Base-by-base conservation (phyloP, 2,888 invertebrate species). In the Andrena praecox region DNA sequence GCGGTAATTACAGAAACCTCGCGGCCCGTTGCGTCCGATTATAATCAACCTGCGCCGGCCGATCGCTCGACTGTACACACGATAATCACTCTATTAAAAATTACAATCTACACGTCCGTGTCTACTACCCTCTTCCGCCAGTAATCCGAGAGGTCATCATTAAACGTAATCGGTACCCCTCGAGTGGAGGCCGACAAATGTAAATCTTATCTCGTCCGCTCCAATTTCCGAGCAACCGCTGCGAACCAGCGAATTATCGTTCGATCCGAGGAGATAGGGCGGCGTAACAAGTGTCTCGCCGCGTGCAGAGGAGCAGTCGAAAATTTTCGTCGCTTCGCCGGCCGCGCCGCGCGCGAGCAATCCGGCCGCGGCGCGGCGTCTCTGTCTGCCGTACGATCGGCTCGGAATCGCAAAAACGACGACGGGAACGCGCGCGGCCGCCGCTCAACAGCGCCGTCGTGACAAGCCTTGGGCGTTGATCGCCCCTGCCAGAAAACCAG, bases 391-490 rank as follows among this genome's bases (percentile, higher is more conserved):
- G 62, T 50, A 24, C 80, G 87, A 77, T 84, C 86, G 82, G 66
- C 68, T 66, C 54, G 79, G 77, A 35, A 77, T 80, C 80, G 85
- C 75, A 85, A 87, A 87, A 82, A 80, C 77, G 77, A 74, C 74
- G 64, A 67, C 29, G 33, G 50, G 42, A 42, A 66, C 64, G 75
- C 72, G 73, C 84, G 88, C 72, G 88, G 85, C 78, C 84, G 79
- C 86, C 84, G 84, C 80, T 88, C 82, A 84, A 83, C 85, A 66
- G 76, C 82, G 73, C 79, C 85, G 87, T 87, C 90, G 89, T 90
- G 89, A 90, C 90, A 87, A 87, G 90, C 87, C 88, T 84, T 84
- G 85, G 87, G 87, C 90, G 89, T 86, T 86, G 90, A 90, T 89
- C 84, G 84, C 77, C 85, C 85, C 56, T 56, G 76, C 69, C 82